Base-by-base conservation (phyloP, 2,113 vertebrate genomes). In the Nyctibius bracteatus region DNA sequence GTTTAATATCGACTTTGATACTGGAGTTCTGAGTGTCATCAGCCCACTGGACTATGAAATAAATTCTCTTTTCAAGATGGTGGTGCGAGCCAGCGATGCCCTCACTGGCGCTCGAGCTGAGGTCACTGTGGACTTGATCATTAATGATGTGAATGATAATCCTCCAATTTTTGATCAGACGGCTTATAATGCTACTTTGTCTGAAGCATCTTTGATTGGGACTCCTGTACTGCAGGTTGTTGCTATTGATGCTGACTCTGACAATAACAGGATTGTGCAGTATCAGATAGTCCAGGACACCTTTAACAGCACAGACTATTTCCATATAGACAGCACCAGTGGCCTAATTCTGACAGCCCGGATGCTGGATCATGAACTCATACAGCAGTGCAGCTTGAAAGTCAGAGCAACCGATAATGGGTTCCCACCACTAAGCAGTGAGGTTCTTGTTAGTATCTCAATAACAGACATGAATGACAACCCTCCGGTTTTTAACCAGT, bases 1-100 rank as follows among this genome's bases (percentile, higher is more conserved):
- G 66, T 99, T 99, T 94, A 99, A 99, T 92, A 98, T 99, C 5
- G 99, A 99, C 86, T 99, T 99, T 98, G 99, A 99, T 95, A 99
- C 99, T 4, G 99, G 99, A 46, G 98, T 99, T 89, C 98, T 99
- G 79, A 99, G 98, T 95, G 98, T 99, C 47, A 97, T 99, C 66
- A 98, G 99, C 81, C 97, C 98, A 58, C 95, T 99, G 96, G 99
- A 99, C 97, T 99, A 99, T 77, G 99, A 99, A 98, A 71, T 97
- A 43, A 98, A 94, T 39, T 93, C 98, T 18, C 98, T 97, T 83
- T 99, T 99, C 95, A 99, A 98, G 86, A 92, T 99, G 89, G 98
- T 98, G 12, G 97, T 99, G 57, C 98, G 99, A 97, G 99, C 99
- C 89, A 99, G 99, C 0, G 99, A 99, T 85, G 98, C 98, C 22